Evolutionary conservation across 2,113 vertebrate genomes (phyloP), one percentile per base, ranked within the genome.

Genomic region (Struthidea cinerea): DNA sequence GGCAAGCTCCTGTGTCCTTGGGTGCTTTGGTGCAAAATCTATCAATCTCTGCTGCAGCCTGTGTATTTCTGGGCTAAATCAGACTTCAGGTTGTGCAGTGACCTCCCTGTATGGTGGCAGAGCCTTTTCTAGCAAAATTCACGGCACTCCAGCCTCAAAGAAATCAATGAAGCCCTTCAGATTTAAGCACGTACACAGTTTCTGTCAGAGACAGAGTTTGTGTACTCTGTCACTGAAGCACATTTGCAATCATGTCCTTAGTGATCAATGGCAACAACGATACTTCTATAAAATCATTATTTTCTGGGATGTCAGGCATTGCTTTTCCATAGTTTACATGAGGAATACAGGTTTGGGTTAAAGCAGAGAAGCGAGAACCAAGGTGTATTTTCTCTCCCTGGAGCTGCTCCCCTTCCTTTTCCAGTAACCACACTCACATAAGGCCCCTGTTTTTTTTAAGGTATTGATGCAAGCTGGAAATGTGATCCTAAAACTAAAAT

Each of bases 71-170:
- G 41, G 55, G 47, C 50, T 69, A 23, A 42, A 6, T 9, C 41
- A 82, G 30, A 22, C 8, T 41, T 18, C 7, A 37, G 26, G 15
- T 3, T 41, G 49, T 46, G 55, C 50, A 47, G 2, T 53, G 68
- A 39, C 16, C 32, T 11, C 2, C 13, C 26, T 69, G 33, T 15
- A 28, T 13, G 30, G 13, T 22, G 41, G 60, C 15, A 60, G 53
- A 55, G 32, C 8, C 4, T 57, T 67, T 61, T 8, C 33, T 11
- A 11, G 60, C 4, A 61, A 23, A 44, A 32, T 2, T 4, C 16
- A 1, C 3, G 2, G 23, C 0, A 0, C 8, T 49, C 9, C 8
- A 37, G 26, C 37, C 33, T 7, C 0, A 46, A 17, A 23, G 19
- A 27, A 15, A 15, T 22, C 8, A 2, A 2, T 24, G 10, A 28